Percentiles rank a stretch among this genome's conserved stretches.
Evolutionary conservation across 2,888 invertebrate species (phyloP).

Genomic region (Lottia scabra): DNA sequence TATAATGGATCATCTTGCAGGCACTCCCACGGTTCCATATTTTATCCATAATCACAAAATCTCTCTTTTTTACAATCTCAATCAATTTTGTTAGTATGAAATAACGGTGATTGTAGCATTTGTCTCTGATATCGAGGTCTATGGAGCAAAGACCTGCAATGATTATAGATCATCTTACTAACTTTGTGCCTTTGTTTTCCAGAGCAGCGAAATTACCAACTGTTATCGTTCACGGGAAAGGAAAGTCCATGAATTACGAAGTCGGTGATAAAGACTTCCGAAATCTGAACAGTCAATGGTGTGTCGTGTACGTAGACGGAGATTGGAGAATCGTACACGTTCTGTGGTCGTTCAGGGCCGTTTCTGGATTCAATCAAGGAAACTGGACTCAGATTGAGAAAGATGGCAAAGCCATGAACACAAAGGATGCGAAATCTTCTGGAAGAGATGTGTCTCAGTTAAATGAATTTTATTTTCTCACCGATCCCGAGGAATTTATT

Average conservation of each 20-base stretch:
- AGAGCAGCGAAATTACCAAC: slow-evolving; percentile 37
- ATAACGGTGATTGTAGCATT: too few relatives aligned
- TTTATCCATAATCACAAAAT: too few relatives aligned
- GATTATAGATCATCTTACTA: too few relatives aligned
- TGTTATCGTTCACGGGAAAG: slow-evolving; percentile 37
- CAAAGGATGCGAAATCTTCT: slow-evolving; percentile 1
- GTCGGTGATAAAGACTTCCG: slow-evolving; percentile 33
- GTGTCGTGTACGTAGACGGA: slow-evolving; percentile 36
- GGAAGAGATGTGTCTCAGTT: slow-evolving; percentile 19
- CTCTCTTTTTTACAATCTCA: too few relatives aligned
- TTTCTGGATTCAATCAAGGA: slow-evolving; percentile 22
- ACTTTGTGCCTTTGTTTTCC: background rate
- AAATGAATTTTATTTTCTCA: slow-evolving; percentile 36
- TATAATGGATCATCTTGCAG: too few relatives aligned
- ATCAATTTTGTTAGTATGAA: too few relatives aligned
- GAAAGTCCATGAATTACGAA: slow-evolving; percentile 41
- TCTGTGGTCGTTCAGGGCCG: slow-evolving; percentile 40
- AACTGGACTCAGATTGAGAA: slow-evolving; percentile 33
- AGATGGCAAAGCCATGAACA: slow-evolving; percentile 12
- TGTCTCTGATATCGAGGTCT: too few relatives aligned
- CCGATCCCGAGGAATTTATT: slow-evolving; percentile 36
- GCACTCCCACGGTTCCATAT: too few relatives aligned
- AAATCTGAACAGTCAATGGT: slow-evolving; percentile 40
- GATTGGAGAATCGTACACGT: slow-evolving; percentile 43
- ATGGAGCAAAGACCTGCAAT: too few relatives aligned